Evolutionary conservation across 2,797 vertebrate genomes (phyloP).

Genomic region (Phoebastria nigripes): DNA sequence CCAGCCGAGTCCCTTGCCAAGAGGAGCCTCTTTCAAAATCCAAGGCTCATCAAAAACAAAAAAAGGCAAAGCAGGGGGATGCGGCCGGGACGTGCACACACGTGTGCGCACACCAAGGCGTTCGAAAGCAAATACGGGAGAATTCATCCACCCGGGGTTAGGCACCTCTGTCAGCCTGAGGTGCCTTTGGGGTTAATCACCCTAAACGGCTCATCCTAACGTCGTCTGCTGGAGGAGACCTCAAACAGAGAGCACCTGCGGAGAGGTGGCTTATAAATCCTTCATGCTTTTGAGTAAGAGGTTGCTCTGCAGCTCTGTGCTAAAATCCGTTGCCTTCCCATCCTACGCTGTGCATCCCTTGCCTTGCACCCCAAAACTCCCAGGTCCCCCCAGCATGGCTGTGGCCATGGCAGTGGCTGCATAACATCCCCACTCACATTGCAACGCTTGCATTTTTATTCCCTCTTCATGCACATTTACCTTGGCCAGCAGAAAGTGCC

Average conservation of each 20-base stretch:
- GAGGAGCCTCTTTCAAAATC: neutral
- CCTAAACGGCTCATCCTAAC: neutral
- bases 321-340: neutral
- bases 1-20: neutral
- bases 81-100: neutral
- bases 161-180: neutral
- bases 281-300: neutral
- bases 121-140: neutral
- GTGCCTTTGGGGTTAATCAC: neutral
- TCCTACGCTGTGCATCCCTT: neutral
- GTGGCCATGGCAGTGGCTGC: neutral
- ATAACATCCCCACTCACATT: neutral
- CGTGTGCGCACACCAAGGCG: accelerated
- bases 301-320: neutral
- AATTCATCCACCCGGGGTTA: accelerated
- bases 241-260: accelerated
- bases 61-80: neutral
- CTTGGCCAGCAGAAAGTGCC: neutral
- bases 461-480: neutral
- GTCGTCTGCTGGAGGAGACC: neutral
- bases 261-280: neutral
- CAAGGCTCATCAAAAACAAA: neutral
- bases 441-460: neutral
- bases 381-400: accelerated
- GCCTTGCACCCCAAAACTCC: neutral